These are phyloP conservation scores for Ecdyonurus torrentis DNA, from an alignment of 2,888 invertebrate species.

Conservation along the genomic window DNA sequence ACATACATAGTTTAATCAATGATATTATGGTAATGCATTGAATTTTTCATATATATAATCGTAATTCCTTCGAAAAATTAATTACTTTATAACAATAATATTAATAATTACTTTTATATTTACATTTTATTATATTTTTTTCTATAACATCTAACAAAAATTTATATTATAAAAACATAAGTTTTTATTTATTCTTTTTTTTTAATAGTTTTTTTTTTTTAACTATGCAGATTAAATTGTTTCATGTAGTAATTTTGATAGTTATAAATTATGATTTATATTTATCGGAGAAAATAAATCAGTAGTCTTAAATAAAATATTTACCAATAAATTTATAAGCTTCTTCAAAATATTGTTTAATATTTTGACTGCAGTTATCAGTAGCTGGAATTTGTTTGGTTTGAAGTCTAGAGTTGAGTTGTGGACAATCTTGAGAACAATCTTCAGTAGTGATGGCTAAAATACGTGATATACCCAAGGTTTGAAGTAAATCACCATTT, in stretches of 20 bases:
- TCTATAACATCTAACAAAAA: too few relatives aligned
- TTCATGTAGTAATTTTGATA: not conserved
- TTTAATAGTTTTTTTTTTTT: not conserved
- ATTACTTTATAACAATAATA: too few relatives aligned
- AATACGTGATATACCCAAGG: slow-evolving; percentile 54
- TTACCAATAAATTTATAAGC: slow-evolving; percentile 75
- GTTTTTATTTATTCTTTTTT: too few relatives aligned
- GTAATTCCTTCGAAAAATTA: not conserved
- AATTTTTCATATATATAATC: not conserved
- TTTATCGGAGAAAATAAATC: too few relatives aligned
- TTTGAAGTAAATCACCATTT: slow-evolving; percentile 45
- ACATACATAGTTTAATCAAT: too few relatives aligned
- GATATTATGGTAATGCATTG: too few relatives aligned
- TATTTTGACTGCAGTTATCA: slow-evolving; percentile 70
- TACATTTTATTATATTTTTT: too few relatives aligned
- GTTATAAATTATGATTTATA: not conserved
- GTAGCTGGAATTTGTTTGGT: slow-evolving; percentile 68
- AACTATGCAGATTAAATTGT: not conserved
- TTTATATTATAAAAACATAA: too few relatives aligned
- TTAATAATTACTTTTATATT: too few relatives aligned
- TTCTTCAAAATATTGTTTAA: slow-evolving; percentile 76
- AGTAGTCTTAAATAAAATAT: too few relatives aligned
- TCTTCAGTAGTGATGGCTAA: slow-evolving; percentile 51
- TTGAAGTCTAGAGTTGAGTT: not conserved
- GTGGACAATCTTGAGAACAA: not conserved